Conservation (phyloP, 92 coral and sea anemone species). For the Ricordea florida region DNA sequence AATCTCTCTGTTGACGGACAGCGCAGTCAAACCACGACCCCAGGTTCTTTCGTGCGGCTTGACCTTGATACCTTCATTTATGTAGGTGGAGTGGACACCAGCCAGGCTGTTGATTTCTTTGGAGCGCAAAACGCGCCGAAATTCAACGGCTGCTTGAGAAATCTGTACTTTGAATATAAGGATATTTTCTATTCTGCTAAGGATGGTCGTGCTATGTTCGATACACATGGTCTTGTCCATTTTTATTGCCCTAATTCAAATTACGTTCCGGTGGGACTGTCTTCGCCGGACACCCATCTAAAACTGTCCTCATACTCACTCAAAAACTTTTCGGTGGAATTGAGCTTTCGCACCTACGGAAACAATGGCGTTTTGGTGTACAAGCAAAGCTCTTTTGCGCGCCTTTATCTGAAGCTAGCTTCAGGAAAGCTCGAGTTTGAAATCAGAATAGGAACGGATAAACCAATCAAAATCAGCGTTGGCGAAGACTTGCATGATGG, state of each 20-base stretch:
- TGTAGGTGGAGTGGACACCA: slow-evolving; percentile 84
- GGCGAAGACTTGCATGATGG: slow-evolving; percentile 87
- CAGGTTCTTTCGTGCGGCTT: slow-evolving; percentile 59
- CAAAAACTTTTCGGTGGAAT: slow-evolving; percentile 55
- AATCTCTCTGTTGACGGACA: slow-evolving; percentile 21
- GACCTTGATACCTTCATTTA: slow-evolving; percentile 71
- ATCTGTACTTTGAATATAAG: slow-evolving; percentile 61
- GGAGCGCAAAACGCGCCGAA: slow-evolving; percentile 53
- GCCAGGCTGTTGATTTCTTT: slow-evolving; percentile 52
- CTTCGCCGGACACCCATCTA: slow-evolving; percentile 62
- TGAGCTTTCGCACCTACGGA: slow-evolving; percentile 82
- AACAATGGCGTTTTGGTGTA: slow-evolving; percentile 75
- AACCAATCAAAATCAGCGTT: slow-evolving; percentile 68
- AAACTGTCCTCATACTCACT: slow-evolving; percentile 52
- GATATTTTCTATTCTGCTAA: slow-evolving; percentile 71
- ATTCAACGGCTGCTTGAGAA: slow-evolving; percentile 83
- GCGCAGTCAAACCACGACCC: slow-evolving; percentile 24
- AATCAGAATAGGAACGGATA: slow-evolving; percentile 57
- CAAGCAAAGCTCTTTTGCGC: slow-evolving; percentile 55
- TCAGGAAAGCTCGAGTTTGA: slow-evolving; percentile 77
- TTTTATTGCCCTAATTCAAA: slow-evolving; percentile 52
- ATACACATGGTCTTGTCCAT: slow-evolving; percentile 36
- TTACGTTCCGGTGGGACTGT: slow-evolving; percentile 76
- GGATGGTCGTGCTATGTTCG: slow-evolving; percentile 26
- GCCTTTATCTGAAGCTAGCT: slow-evolving; percentile 61